Percentiles rank a stretch among this genome's conserved stretches.
Evolutionary conservation across 2,113 vertebrate species (phyloP).

Genomic region (Pseudois nayaur): DNA sequence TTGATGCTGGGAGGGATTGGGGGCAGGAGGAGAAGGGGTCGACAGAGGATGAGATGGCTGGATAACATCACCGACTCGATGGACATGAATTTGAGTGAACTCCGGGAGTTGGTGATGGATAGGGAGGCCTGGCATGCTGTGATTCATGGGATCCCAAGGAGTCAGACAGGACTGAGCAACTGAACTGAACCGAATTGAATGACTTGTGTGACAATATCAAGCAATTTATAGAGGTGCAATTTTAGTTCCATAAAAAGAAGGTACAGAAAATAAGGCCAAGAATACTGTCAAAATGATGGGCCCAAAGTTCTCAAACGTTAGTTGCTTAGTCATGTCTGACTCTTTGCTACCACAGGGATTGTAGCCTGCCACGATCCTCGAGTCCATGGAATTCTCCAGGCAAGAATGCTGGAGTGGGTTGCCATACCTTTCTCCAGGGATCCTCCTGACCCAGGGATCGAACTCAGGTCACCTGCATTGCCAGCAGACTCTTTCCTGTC

Average conservation of each 20-base stretch:
- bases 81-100: no score
- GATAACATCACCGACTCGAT: no score
- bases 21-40: no score
- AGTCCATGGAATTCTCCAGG: background rate
- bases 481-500: background rate
- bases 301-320: background rate
- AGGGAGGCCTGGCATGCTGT: no score
- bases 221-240: background rate
- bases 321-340: rapidly evolving
- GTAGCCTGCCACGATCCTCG: background rate
- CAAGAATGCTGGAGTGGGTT: background rate
- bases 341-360: background rate
- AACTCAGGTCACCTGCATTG: background rate
- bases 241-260: background rate
- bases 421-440: background rate
- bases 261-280: background rate
- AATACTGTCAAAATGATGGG: background rate
- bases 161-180: no score
- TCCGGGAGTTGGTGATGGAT: no score
- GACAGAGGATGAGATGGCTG: no score
- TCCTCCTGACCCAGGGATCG: background rate
- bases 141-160: no score
- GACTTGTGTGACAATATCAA: background rate
- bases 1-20: no score
- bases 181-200: background rate